Evolutionary conservation across 2,888 invertebrate genomes (phyloP), one percentile per base, ranked within the genome.

Genomic region (Nemotelus nigrinus): DNA sequence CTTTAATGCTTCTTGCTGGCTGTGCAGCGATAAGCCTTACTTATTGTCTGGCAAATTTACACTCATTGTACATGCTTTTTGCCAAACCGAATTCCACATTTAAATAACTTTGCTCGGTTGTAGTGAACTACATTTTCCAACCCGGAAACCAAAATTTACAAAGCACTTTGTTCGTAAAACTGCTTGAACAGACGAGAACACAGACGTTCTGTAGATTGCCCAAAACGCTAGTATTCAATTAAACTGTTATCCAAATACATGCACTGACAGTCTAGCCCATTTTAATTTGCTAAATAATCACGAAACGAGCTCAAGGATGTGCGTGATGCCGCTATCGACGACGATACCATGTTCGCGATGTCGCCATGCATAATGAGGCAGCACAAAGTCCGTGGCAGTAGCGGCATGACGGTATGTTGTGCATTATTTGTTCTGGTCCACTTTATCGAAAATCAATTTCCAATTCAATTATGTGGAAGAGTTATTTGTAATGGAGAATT

Each of bases 381-480:
- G 25, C 25, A 25, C 25, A 25, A 41, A 60, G 60, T 7, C 25
- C 25, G 39, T 60, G 60, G 25, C 25, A 57, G 57, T 3, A 57
- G 4, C 6, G 57, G 39, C 7, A 25, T 25, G 25, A 41, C 39
- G 39, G 41, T 25, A 41, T 25, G 25, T 25, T 25, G 25, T 25
- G 25, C 41, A 39, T 60, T 60, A 60, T 60, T 60, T 60, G 60
- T 39, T 60, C 41, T 60, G 60, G 25, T 60, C 41, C 60, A 60
- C 60, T 60, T 60, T 60, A 60, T 60, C 60, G 60, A 41, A 60
- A 60, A 60, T 60, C 60, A 60, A 60, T 60, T 60, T 60, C 60
- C 60, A 60, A 60, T 60, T 60, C 60, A 60, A 60, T 60, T 60
- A 60, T 3, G 7, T 43, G 60, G 41, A 60, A 60, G 25, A 41